Base-by-base conservation (phyloP, 2,797 vertebrate genomes). In the Agapornis canus region DNA sequence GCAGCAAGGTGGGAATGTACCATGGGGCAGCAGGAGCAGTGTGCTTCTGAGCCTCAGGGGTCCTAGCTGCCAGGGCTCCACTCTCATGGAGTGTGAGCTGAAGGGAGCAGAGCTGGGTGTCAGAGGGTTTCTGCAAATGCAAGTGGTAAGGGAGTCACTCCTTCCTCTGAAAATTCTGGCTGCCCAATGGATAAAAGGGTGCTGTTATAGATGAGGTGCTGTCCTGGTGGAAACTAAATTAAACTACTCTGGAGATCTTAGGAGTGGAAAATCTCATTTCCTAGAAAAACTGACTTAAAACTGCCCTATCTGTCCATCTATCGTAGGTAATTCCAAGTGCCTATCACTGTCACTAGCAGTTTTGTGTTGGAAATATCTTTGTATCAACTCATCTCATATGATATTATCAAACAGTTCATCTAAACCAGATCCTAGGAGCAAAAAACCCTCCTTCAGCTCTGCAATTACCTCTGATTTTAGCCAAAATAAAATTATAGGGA, bases 401-500 rank as follows among this genome's bases (percentile, higher is more conserved):
- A 22, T 86, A 81, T 27, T 84, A 57, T 86, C 85, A 89, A 92
- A 78, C 19, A 12, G n/a, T 64, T 94, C 73, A 68, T 90, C 59
- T 82, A 92, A 95, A 94, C 11, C 56, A 72, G 43, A 86, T 68
- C 56, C 59, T 32, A 69, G 15, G 11, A 86, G n/a, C 5, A 81
- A 82, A 93, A 78, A 48, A 51, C 17, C 2, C 31, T 79, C 52
- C 45, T 90, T 82, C 51, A 89, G 43, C 47, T 87, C 90, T 90
- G 88, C 54, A 95, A 94, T 90, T 95, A 73, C 57, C 31, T 88
- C 82, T 70, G 47, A 88, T 96, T 95, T 90, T 89, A 89, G 23
- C 52, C 80, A 89, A 87, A 94, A 91, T 91, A 94, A 95, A 96
- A 96, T 94, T 94, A 93, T 17, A 92, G 60, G 51, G 80, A 86